These are phyloP conservation scores for Crypturellus tataupa DNA, from an alignment of 2,797 vertebrate genomes.

Conservation along the genomic window DNA sequence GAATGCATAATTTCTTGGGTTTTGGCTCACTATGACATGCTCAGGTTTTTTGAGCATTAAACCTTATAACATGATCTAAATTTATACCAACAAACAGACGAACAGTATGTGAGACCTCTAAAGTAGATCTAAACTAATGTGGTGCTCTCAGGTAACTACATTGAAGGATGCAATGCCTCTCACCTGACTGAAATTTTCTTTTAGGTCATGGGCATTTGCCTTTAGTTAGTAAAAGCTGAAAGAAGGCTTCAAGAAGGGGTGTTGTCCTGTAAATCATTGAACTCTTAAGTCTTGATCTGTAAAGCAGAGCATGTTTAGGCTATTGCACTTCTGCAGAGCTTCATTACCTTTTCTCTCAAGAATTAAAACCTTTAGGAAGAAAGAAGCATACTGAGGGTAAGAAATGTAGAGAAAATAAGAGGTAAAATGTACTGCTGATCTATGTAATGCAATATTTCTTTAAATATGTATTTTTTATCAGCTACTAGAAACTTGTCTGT, in stretches of 20 bases:
- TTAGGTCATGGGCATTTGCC: background rate
- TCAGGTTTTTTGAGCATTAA: slow-evolving; percentile 1
- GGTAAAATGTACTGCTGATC: background rate
- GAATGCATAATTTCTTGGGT: slow-evolving; percentile 13
- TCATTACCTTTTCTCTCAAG: background rate
- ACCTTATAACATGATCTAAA: slow-evolving; percentile 35
- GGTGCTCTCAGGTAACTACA: background rate
- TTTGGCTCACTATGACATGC: slow-evolving; percentile 2
- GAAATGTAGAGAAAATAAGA: background rate
- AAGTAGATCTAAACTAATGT: background rate
- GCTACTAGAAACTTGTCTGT: background rate
- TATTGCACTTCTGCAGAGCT: background rate
- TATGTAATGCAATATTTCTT: background rate
- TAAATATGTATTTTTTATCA: background rate
- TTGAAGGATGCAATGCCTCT: background rate
- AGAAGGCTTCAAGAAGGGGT: slow-evolving; percentile 9
- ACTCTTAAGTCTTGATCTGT: background rate
- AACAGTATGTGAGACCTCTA: background rate
- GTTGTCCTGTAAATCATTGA: background rate
- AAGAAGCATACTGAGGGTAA: background rate
- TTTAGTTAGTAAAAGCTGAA: slow-evolving; percentile 27
- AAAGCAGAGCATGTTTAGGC: background rate
- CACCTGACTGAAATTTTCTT: background rate
- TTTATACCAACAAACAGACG: background rate
- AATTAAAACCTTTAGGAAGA: background rate